Base-by-base conservation (phyloP, 1,140 invertebrate species). In the Antheraea pernyi region DNA sequence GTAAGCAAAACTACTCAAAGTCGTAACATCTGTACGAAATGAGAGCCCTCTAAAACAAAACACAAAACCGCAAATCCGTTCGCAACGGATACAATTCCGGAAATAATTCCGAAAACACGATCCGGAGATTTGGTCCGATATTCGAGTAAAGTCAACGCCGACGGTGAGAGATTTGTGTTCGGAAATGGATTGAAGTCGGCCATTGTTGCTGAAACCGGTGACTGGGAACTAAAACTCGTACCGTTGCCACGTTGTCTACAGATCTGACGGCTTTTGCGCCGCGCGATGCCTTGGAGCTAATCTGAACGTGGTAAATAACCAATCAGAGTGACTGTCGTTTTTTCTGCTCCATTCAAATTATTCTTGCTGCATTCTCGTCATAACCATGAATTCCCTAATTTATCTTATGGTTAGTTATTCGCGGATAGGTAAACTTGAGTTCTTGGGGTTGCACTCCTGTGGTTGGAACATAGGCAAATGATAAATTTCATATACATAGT, bases 81-180 rank as follows among this genome's bases (percentile, higher is more conserved):
- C 64, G 65, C 39, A 67, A 19, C 59, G 70, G 64, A 77, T 70
- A 77, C 22, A 39, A 30, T 72, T 65, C 65, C 73, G 59, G 70
- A 79, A 80, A 81, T 83, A 84, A 86, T 83, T 79, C 79, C 70
- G 71, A 78, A 82, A 82, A 80, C 78, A 82, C 79, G 77, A 81
- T 82, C 74, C 76, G 66, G 76, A 76, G 73, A 81, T 83, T 73
- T 68, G 64, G 72, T 81, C 64, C 68, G 73, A 83, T 77, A 77
- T 79, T 77, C 75, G 68, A 72, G 65, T 67, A 74, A 78, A 80
- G 76, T 78, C 76, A 83, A 76, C 78, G 69, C 75, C 72, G 70
- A 60, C 76, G 74, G 74, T 78, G 73, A 42, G 79, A 84, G 83
- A 84, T 87, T 80, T 82, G 82, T 83, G 78, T 79, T 78, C 77